These are phyloP conservation scores for Operophtera brumata DNA, from an alignment of 2,888 invertebrate genomes.

Conservation along the genomic window DNA sequence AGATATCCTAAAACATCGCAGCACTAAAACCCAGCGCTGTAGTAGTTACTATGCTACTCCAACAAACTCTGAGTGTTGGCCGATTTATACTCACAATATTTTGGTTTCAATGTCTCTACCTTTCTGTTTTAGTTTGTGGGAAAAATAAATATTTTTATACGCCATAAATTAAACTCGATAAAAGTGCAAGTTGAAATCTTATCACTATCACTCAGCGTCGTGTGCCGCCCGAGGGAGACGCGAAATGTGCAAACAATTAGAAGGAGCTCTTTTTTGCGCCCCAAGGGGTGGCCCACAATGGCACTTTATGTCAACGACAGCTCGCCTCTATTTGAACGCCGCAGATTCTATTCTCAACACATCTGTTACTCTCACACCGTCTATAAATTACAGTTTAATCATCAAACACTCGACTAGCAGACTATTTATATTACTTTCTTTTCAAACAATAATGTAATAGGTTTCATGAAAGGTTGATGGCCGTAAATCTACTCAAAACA, in stretches of 20 bases:
- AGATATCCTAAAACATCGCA: background rate
- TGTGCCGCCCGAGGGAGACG: conserved; percentile 54
- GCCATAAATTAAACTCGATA: conserved; percentile 19
- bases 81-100: too few species aligned
- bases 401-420: conserved; percentile 34
- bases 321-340: conserved; percentile 60
- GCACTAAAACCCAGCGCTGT: background rate
- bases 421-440: conserved; percentile 32
- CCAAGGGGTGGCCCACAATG: conserved; percentile 60
- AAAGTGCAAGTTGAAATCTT: conserved; percentile 28
- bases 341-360: conserved; percentile 59
- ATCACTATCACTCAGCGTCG: conserved; percentile 37
- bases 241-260: conserved; percentile 79
- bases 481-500: conserved; percentile 54
- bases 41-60: too few species aligned
- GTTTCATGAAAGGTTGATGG: conserved; percentile 37
- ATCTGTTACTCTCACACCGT: conserved; percentile 68
- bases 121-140: too few species aligned
- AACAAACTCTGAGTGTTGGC: too few species aligned
- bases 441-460: conserved; percentile 39
- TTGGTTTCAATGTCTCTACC: too few species aligned
- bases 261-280: conserved; percentile 68
- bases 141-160: too few species aligned
- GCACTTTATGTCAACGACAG: conserved; percentile 70
- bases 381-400: conserved; percentile 52